A percentile compares a stretch with the other conserved stretches of the same genome.
phyloP scores from a whole-genome alignment of 2,797 vertebrate genomes.

The Mycteria americana region DNA sequence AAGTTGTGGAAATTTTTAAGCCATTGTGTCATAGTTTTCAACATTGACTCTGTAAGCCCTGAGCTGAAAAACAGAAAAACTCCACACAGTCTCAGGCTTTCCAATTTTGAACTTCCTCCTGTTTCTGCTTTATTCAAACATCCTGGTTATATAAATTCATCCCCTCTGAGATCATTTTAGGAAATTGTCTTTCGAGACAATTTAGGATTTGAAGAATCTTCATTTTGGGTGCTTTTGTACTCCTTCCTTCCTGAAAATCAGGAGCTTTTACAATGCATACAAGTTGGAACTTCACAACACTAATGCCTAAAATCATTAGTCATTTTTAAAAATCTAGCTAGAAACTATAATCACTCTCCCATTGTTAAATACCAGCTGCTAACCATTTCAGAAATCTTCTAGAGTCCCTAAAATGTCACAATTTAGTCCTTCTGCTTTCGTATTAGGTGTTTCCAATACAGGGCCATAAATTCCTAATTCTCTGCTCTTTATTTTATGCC shows the following conservation, averaged over 20 bases:
- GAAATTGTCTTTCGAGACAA: background rate
- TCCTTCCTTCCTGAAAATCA: background rate
- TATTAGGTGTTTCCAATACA: background rate
- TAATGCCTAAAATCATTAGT: background rate
- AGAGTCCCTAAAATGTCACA: background rate
- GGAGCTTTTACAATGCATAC: background rate
- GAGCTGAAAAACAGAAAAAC: background rate
- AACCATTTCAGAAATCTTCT: background rate
- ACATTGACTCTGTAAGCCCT: background rate
- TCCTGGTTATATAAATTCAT: background rate
- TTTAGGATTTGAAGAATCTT: background rate
- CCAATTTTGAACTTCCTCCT: background rate
- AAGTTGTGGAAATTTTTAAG: background rate
- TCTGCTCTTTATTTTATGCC: background rate
- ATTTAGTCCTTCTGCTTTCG: background rate
- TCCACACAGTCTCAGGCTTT: background rate
- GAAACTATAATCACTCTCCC: background rate
- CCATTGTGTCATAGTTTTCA: background rate
- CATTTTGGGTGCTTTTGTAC: background rate
- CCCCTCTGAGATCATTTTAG: background rate
- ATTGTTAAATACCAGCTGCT: background rate
- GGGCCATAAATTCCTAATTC: background rate
- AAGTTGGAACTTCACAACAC: background rate
- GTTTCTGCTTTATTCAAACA: background rate
- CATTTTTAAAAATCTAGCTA: background rate